phyloP scores from a whole-genome alignment of 92 coral and sea anemone genomes.

The Epizoanthus ramosus region DNA sequence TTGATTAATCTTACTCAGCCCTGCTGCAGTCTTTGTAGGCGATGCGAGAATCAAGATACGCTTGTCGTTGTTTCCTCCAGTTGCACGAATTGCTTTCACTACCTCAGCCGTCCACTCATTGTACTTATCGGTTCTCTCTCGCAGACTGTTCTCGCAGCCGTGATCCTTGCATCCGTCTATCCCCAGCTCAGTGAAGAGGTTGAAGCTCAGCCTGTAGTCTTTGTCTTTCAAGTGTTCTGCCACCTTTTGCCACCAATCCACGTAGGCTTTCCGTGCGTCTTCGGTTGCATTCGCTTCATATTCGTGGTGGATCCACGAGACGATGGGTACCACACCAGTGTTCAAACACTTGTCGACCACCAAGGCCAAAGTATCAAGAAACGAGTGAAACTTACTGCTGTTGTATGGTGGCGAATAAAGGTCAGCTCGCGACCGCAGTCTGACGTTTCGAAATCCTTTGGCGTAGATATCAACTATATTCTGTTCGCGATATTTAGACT shows the following conservation, averaged over 20 bases:
- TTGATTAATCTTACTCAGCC: slow-evolving; percentile 46
- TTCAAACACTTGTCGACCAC: slow-evolving; percentile 67
- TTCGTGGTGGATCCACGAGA: slow-evolving; percentile 74
- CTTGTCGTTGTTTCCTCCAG: slow-evolving; percentile 54
- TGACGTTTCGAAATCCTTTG: slow-evolving; percentile 62
- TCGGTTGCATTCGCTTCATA: slow-evolving; percentile 66
- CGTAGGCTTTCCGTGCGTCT: slow-evolving; percentile 47
- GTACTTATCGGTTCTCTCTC: slow-evolving; percentile 54
- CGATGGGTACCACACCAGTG: slow-evolving; percentile 57
- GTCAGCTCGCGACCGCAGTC: slow-evolving; percentile 66
- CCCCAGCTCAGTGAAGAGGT: slow-evolving; percentile 84
- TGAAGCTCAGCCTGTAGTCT: slow-evolving; percentile 69
- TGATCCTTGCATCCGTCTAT: slow-evolving; percentile 50
- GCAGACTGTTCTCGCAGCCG: slow-evolving; percentile 66
- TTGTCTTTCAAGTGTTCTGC: slow-evolving; percentile 58
- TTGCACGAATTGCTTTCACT: slow-evolving; percentile 55
- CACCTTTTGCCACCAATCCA: slow-evolving; percentile 73
- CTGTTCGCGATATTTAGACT: slow-evolving; percentile 50
- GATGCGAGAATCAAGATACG: slow-evolving; percentile 72
- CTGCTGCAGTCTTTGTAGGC: slow-evolving; percentile 61
- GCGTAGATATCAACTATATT: slow-evolving; percentile 57
- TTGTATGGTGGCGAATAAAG: slow-evolving; percentile 51
- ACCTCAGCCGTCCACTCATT: slow-evolving; percentile 68
- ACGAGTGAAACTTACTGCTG: slow-evolving; percentile 34
- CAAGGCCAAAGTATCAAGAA: slow-evolving; percentile 43